Base-by-base conservation (phyloP, 2,888 invertebrate genomes). In the Idaea straminata region DNA sequence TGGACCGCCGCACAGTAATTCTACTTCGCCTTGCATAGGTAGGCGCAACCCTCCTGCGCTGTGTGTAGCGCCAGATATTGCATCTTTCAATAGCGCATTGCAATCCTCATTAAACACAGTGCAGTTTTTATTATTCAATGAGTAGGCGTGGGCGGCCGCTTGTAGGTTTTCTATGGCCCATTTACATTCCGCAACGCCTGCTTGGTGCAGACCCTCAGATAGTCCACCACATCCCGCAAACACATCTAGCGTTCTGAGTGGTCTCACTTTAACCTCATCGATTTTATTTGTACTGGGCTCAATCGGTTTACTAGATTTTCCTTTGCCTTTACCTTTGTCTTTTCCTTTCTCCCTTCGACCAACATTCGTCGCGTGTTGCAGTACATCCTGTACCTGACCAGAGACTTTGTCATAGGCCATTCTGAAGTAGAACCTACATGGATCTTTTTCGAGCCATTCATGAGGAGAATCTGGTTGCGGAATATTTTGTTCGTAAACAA, bases 181-280 rank as follows among this genome's bases (percentile, higher is more conserved):
- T 71, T 93, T 87, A 61, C 95, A 95, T 63, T 95, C 95, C 0
- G 95, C 94, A 4, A 96, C 85, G 0, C 96, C 96, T 5, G 96
- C 93, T 71, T 94, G 94, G 75, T 95, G 95, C 57, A 96, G 83
- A 0, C 96, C 96, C 76, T 96, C 95, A 0, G 97, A 96, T 59
- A 97, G 83, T 25, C 97, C 97, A 59, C 97, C 97, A 84, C 97
- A 97, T 0, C 97, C 97, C 69, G 97, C 96, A 84, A 98, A 98
- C 35, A 97, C 95, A 80, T 97, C 97, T 76, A 98, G 87, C 58
- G 95, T 95, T 71, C 93, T 89, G 65, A 98, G 80, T 38, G 95
- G 95, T 64, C 86, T 83, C 0, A 93, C 74, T 36, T 92, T 80
- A 13, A 76, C 69, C 10, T 81, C 82, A 4, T 89, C 88, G 78